phyloP scores from a whole-genome alignment of 2,888 invertebrate genomes.

The Lobophora halterata region DNA sequence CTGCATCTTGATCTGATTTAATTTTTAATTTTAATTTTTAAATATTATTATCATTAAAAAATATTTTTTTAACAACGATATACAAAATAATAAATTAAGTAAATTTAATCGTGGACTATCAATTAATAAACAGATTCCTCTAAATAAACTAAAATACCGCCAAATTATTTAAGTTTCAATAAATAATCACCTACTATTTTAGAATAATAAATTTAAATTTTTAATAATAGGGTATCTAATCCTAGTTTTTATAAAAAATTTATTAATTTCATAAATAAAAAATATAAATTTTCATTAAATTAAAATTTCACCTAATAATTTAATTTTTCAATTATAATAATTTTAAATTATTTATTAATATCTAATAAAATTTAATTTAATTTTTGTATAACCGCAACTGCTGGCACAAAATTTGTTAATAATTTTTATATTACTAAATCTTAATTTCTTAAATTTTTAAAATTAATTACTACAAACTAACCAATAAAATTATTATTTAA shows the following conservation, averaged over 20 bases:
- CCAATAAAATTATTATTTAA: slow-evolving; percentile 67
- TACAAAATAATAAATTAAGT: slow-evolving; percentile 72
- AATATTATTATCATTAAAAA: slow-evolving; percentile 66
- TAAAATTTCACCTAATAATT: slow-evolving; percentile 84
- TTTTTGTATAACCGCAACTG: slow-evolving; percentile 85
- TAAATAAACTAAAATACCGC: slow-evolving; percentile 86
- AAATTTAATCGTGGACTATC: slow-evolving; percentile 83
- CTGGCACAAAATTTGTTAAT: slow-evolving; percentile 85
- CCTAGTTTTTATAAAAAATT: slow-evolving; percentile 80
- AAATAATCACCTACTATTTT: slow-evolving; percentile 80
- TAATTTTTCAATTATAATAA: too few relatives aligned
- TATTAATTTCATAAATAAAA: slow-evolving; percentile 57
- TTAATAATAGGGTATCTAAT: slow-evolving; percentile 86
- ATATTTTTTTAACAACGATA: slow-evolving; percentile 74
- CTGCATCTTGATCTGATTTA: slow-evolving; percentile 88
- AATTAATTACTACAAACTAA: slow-evolving; percentile 70
- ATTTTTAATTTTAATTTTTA: slow-evolving; percentile 59
- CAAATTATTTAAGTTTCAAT: slow-evolving; percentile 86
- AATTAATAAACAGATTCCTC: slow-evolving; percentile 86
- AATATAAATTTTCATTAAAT: slow-evolving; percentile 62
- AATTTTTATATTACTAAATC: slow-evolving; percentile 81
- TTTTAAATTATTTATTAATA: slow-evolving; percentile 59
- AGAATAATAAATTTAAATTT: slow-evolving; percentile 71
- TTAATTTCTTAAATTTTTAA: slow-evolving; percentile 82
- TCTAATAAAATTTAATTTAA: slow-evolving; percentile 79